phyloP scores from a whole-genome alignment of 2,113 vertebrate species.

The Ornithorhynchus anatinus region DNA sequence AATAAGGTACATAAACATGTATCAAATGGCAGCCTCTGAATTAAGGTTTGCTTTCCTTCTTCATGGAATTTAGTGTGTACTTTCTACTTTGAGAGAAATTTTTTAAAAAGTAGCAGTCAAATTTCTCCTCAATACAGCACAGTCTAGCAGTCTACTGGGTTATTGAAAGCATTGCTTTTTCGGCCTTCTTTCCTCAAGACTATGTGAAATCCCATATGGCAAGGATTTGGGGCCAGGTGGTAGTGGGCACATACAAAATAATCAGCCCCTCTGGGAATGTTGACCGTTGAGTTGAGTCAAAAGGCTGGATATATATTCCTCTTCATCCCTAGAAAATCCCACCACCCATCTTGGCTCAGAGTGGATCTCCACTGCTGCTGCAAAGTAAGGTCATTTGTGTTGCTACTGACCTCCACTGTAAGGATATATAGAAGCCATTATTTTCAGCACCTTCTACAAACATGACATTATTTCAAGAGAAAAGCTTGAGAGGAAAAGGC shows the following conservation, averaged over 20 bases:
- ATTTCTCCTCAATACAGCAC: neutral
- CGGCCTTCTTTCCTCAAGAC: neutral
- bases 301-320: too few relatives aligned
- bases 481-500: neutral
- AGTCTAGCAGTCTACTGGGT: neutral
- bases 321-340: too few relatives aligned
- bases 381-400: neutral
- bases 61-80: neutral
- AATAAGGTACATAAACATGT: neutral
- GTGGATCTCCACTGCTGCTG: neutral
- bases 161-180: neutral
- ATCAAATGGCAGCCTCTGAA: neutral
- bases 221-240: neutral
- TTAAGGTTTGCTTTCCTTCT: neutral
- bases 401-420: neutral
- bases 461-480: neutral
- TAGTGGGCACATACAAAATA: neutral
- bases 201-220: neutral
- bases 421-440: neutral
- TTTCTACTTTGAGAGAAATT: neutral
- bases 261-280: neutral
- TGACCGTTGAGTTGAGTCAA: neutral
- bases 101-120: neutral
- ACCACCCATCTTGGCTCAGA: too few relatives aligned
- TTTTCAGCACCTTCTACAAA: neutral